Percentiles rank a stretch among this genome's conserved stretches.
Evolutionary conservation across 2,113 vertebrate species (phyloP).

Genomic region (Crotalus viridis): DNA sequence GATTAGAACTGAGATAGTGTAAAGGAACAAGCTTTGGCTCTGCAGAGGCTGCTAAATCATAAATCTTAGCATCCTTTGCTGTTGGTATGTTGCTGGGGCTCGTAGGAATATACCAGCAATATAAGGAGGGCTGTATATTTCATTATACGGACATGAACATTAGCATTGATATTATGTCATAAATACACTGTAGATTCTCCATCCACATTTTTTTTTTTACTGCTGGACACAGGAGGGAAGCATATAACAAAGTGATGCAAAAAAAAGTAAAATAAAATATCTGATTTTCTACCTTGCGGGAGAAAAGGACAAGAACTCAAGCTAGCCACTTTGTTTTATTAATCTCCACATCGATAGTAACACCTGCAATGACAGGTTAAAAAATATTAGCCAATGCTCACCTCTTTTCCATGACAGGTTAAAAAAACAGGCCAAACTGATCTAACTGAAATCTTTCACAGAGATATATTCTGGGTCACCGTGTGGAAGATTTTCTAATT

Average conservation of each 20-base stretch:
- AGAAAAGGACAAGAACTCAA: not conserved
- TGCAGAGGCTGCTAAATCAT: not conserved
- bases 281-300: not conserved
- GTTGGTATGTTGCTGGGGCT: not conserved
- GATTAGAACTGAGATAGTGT: not conserved
- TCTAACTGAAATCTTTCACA: not conserved
- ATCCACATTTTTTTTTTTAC: not conserved
- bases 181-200: not conserved
- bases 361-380: not conserved
- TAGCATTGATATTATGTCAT: not conserved
- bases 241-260: not conserved
- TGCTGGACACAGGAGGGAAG: not conserved
- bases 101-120: not conserved
- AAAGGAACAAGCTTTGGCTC: not conserved
- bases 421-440: not conserved
- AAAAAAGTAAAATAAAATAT: not conserved
- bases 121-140: not conserved
- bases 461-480: not conserved
- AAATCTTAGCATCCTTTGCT: not conserved
- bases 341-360: not conserved
- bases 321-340: not conserved
- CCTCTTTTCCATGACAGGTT: not conserved
- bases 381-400: not conserved
- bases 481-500: constrained; percentile 5
- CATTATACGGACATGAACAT: not conserved